Evolutionary conservation across 2,888 invertebrate genomes (phyloP).

Genomic region (Aphrophora alni): DNA sequence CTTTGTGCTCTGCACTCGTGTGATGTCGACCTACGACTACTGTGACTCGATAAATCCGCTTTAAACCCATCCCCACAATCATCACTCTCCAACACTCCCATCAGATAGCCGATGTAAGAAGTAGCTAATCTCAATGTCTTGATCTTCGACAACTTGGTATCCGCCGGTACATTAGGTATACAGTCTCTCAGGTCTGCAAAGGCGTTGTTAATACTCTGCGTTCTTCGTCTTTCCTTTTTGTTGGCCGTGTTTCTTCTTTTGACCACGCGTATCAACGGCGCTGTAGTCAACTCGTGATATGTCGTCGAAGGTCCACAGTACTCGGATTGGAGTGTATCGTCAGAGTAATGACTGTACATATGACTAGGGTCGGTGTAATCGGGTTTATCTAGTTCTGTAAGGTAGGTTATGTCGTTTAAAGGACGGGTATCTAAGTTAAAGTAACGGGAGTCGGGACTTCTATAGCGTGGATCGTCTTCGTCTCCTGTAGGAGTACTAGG

Average conservation of each 20-base stretch:
- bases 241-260: constrained; percentile 90
- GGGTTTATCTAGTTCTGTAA: constrained; percentile 21
- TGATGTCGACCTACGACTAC: constrained; percentile 53
- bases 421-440: constrained; percentile 30
- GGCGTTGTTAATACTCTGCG: constrained; percentile 91
- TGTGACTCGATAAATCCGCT: constrained; percentile 73
- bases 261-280: constrained; percentile 61
- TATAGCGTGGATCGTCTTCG: not conserved
- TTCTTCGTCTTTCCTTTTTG: constrained; percentile 78
- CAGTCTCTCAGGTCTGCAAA: constrained; percentile 91
- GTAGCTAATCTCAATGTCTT: constrained; percentile 94
- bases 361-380: constrained; percentile 36
- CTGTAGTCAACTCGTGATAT: constrained; percentile 26
- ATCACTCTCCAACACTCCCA: constrained; percentile 87
- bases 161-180: constrained; percentile 95
- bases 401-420: not conserved
- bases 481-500: not conserved
- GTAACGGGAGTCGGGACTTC: constrained; percentile 32
- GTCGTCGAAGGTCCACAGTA: constrained; percentile 16
- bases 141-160: constrained; percentile 88
- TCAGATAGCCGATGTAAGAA: constrained; percentile 90
- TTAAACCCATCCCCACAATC: constrained; percentile 81
- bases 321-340: constrained; percentile 28
- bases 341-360: not conserved
- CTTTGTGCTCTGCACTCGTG: constrained; percentile 52